These are phyloP conservation scores for Hapalemur alaotrensis DNA, from an alignment of 2,797 vertebrate species.

Conservation along the genomic window DNA sequence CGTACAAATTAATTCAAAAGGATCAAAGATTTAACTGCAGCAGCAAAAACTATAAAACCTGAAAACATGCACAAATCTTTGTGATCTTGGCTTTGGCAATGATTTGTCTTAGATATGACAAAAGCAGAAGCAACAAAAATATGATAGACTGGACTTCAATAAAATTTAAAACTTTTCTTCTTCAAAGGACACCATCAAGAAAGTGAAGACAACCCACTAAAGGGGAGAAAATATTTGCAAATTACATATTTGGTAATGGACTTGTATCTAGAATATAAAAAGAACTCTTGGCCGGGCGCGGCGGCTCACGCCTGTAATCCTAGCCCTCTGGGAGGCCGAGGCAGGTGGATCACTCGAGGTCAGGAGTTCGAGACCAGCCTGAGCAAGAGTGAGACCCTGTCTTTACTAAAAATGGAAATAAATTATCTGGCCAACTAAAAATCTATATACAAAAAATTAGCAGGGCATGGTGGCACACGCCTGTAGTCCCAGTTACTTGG, in stretches of 20 bases:
- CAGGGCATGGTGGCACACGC: no score
- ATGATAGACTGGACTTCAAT: not conserved
- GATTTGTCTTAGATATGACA: not conserved
- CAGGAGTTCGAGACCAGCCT: no score
- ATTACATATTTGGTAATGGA: not conserved
- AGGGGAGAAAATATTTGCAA: not conserved
- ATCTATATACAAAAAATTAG: no score
- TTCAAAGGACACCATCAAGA: conserved; percentile 18
- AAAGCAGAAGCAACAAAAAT: conserved; percentile 24
- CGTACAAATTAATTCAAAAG: not conserved
- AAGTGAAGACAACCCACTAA: not conserved
- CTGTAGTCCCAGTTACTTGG: no score
- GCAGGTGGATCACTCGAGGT: no score
- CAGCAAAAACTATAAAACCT: not conserved
- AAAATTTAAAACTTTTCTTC: conserved; percentile 36
- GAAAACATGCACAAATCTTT: not conserved
- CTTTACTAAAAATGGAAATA: no score
- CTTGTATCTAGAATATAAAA: not conserved
- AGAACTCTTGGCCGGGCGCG: no score
- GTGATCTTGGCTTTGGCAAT: not conserved
- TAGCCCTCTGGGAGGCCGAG: no score
- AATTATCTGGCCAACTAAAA: no score
- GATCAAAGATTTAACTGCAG: not conserved
- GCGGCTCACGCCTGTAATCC: no score
- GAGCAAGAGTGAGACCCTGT: no score